Base-by-base conservation (phyloP, 2,888 invertebrate genomes). In the Zonitis immaculata region DNA sequence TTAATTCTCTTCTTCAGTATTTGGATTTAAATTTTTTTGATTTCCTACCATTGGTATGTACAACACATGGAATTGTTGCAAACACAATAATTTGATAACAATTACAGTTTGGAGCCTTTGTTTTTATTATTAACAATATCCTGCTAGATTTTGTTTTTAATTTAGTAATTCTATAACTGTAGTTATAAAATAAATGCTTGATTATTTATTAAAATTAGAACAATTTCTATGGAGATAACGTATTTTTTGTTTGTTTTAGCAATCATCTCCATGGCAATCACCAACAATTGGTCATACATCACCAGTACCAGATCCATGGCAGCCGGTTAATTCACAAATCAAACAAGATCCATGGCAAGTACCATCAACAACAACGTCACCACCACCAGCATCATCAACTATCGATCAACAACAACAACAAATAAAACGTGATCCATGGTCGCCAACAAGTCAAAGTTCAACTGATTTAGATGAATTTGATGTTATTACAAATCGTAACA, bases 381-480 rank as follows among this genome's bases (percentile, higher is more conserved):
- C 9, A 14, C 44, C 28, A 30, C 51, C 49, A 16, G 54, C 46
- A 32, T 55, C 59, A 35, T 60, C 67, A n/a, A 3, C n/a, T n/a
- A n/a, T 2, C 3, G 1, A 4, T 42, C 64, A 68, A 47, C 54
- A 60, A 62, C 44, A 59, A 63, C n/a, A 61, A 61, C 16, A 35
- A 35, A 1, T n/a, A 11, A 72, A 72, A 43, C 63, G 65, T 44
- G 81, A 82, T 67, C 82, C 82, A 6, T 82, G 82, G 82, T 78
- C 80, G 25, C 78, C 78, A 1, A 64, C 69, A 22, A 75, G 74
- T 57, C 75, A 71, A 56, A 58, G 63, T 51, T 72, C 86, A 1
- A 82, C 85, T 6, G 91, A 91, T 74, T 79, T 92, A 72, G 91
- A 92, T 74, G 92, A 93, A 73, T 93, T 93, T 76, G 92, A 92